Evolutionary conservation across 2,113 vertebrate species (phyloP).

Genomic region (Myrmophylax atrothorax): DNA sequence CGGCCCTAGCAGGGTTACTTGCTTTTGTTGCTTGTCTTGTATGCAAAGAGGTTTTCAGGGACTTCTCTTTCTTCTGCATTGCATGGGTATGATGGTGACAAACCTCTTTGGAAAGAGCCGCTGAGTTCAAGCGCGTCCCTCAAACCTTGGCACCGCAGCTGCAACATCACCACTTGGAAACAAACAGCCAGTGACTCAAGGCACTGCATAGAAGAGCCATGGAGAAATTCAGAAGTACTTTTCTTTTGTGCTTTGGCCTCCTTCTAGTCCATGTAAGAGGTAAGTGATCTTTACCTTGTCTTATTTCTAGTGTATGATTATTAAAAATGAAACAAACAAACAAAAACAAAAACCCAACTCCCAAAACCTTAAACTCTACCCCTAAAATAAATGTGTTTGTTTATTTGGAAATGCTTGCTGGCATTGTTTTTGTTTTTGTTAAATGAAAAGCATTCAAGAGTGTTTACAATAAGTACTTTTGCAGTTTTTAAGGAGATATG

Average conservation of each 20-base stretch:
- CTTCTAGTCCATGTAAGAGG: slow-evolving; percentile 41
- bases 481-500: neutral
- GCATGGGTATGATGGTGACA: neutral
- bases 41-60: neutral
- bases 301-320: neutral
- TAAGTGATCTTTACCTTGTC: slow-evolving; percentile 7
- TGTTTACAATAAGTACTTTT: neutral
- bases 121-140: neutral
- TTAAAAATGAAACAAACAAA: neutral
- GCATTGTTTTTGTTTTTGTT: neutral
- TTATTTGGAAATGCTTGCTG: neutral
- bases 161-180: neutral
- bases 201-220: neutral
- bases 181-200: neutral
- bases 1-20: fast-evolving
- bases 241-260: slow-evolving; percentile 40
- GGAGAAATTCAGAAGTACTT: slow-evolving; percentile 12
- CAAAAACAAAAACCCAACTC: neutral
- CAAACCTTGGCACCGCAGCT: neutral
- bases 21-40: neutral
- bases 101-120: neutral
- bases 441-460: neutral
- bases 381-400: neutral
- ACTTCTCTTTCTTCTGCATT: neutral
- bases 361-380: neutral